Evolutionary conservation across 1,140 invertebrate genomes (phyloP).

Genomic region (Hycleus phaleratus): DNA sequence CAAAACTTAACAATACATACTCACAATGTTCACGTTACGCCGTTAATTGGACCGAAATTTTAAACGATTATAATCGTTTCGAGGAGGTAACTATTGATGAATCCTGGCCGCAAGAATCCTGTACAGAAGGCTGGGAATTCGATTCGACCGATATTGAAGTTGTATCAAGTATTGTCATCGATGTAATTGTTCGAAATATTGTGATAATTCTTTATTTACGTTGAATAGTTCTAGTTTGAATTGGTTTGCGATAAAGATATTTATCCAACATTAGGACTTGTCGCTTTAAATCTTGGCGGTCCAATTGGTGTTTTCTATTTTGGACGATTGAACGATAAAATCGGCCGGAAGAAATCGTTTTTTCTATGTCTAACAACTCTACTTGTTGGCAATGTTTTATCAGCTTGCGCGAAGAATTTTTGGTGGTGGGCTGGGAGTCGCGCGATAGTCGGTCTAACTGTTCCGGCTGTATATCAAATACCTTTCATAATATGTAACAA

Average conservation of each 20-base stretch:
- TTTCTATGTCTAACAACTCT: slow-evolving; percentile 72
- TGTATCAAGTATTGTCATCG: slow-evolving; percentile 69
- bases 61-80: slow-evolving; percentile 24
- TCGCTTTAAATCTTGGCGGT: slow-evolving; percentile 73
- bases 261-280: slow-evolving; percentile 75
- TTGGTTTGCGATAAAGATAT: slow-evolving; percentile 76
- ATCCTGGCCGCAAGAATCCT: slow-evolving; percentile 57
- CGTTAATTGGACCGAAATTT: slow-evolving; percentile 60
- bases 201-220: not conserved
- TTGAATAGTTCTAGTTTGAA: slow-evolving; percentile 60
- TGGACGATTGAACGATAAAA: slow-evolving; percentile 74
- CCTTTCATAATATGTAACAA: slow-evolving; percentile 87
- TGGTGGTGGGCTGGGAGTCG: slow-evolving; percentile 73
- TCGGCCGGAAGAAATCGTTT: slow-evolving; percentile 72
- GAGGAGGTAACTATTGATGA: slow-evolving; percentile 42
- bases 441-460: slow-evolving; percentile 74
- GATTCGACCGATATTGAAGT: slow-evolving; percentile 51
- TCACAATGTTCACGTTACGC: slow-evolving; percentile 59
- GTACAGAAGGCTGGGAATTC: slow-evolving; percentile 74
- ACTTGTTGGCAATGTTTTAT: slow-evolving; percentile 67
- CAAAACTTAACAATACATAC: slow-evolving; percentile 46
- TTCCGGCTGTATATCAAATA: slow-evolving; percentile 90
- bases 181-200: slow-evolving; percentile 48
- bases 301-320: slow-evolving; percentile 81
- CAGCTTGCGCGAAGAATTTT: slow-evolving; percentile 65